These are phyloP conservation scores for Drosophila biarmipes DNA, from an alignment of 1,140 invertebrate species.

Conservation along the genomic window DNA sequence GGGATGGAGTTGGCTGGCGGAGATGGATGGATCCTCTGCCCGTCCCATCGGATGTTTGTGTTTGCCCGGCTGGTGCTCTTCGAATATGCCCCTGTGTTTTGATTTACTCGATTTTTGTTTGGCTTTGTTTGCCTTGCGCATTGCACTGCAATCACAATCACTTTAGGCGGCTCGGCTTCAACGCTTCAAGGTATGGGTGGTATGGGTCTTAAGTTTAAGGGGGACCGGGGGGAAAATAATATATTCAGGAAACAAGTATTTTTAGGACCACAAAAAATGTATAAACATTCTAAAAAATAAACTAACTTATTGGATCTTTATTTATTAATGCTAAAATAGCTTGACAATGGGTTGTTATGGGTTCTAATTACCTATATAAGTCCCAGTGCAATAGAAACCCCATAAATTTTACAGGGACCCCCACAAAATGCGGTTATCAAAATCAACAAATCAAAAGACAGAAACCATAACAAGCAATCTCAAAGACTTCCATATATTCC, in stretches of 20 bases:
- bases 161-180: conserved; percentile 57
- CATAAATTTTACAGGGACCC: conserved; percentile 24
- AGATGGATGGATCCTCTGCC: conserved; percentile 16
- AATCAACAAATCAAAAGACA: conserved; percentile 66
- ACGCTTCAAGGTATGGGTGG: conserved; percentile 21
- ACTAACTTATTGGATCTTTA: no score
- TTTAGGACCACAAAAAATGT: no score
- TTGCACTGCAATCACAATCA: conserved; percentile 74
- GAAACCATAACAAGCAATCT: conserved; percentile 56
- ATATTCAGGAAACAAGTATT: no score
- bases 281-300: no score
- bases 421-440: conserved; percentile 46
- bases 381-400: neutral
- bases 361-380: no score
- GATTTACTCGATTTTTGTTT: conserved; percentile 21
- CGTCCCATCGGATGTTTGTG: conserved; percentile 71
- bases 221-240: no score
- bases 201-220: neutral
- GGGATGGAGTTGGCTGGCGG: conserved; percentile 11
- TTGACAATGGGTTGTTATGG: no score
- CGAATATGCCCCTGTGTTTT: conserved; percentile 30
- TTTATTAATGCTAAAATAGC: no score
- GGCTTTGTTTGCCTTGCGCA: conserved; percentile 61
- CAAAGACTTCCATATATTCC: conserved; percentile 42
- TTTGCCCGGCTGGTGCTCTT: conserved; percentile 67